Percentiles rank a stretch among this genome's conserved stretches.
These are phyloP conservation scores for Euleptes europaea DNA, from an alignment of 2,113 vertebrate species.

Conservation along the genomic window DNA sequence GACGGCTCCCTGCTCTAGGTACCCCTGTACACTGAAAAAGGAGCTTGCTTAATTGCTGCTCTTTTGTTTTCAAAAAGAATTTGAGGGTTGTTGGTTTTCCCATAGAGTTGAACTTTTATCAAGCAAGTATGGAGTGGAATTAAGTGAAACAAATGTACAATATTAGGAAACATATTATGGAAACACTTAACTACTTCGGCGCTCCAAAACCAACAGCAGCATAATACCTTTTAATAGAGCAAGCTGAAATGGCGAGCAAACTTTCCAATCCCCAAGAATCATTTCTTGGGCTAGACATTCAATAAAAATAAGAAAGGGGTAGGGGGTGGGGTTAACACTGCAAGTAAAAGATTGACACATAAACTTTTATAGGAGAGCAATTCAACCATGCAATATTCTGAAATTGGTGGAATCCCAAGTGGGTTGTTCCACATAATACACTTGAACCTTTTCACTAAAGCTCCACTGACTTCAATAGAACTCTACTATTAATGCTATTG, in stretches of 20 bases:
- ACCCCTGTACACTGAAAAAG: conserved; percentile 43
- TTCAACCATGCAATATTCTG: not conserved
- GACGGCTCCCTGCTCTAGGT: conserved; percentile 6
- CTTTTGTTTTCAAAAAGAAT: conserved; percentile 42
- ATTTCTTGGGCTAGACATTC: too few species aligned
- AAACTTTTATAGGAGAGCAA: not conserved
- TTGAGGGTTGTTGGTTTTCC: conserved; percentile 39
- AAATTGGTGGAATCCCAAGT: not conserved
- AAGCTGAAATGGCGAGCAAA: too few species aligned
- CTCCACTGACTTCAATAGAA: too few species aligned
- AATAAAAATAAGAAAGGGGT: too few species aligned
- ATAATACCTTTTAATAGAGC: too few species aligned
- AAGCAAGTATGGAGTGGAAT: conserved; percentile 50
- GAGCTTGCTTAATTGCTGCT: conserved; percentile 48
- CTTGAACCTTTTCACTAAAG: too few species aligned
- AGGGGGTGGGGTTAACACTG: not conserved
- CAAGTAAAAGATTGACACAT: not conserved
- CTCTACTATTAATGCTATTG: not conserved
- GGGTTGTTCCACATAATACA: not conserved
- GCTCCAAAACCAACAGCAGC: not conserved
- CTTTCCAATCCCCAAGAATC: too few species aligned
- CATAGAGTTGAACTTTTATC: conserved; percentile 48
- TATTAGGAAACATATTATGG: not conserved
- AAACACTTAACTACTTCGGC: not conserved
- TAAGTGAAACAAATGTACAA: conserved; percentile 24